These are phyloP conservation scores for Trichonephila clavipes DNA, from an alignment of 1,140 invertebrate species.

Conservation along the genomic window DNA sequence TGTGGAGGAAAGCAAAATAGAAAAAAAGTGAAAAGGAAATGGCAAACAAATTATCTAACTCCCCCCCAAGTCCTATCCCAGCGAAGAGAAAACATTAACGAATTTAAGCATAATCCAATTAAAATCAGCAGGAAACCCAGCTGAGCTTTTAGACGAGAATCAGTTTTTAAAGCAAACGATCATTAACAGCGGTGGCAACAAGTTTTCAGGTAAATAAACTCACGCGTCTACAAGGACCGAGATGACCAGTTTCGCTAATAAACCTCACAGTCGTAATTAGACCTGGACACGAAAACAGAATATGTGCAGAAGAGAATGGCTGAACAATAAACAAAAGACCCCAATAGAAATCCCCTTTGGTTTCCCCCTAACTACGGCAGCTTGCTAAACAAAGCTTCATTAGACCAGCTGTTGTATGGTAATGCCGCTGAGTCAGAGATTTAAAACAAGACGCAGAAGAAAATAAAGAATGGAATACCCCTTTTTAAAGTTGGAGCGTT, in stretches of 20 bases:
- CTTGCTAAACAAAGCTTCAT: constrained; percentile 56
- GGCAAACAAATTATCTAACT: too few relatives aligned
- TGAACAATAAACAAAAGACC: constrained; percentile 35
- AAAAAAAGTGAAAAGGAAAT: background rate
- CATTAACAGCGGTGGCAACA: constrained; percentile 13
- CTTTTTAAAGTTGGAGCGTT: background rate
- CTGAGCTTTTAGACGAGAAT: background rate
- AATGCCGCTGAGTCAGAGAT: constrained; percentile 35
- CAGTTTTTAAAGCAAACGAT: background rate
- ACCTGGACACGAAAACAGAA: background rate
- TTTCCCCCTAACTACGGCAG: background rate
- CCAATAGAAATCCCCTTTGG: background rate
- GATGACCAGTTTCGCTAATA: constrained; percentile 6
- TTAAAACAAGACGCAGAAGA: background rate
- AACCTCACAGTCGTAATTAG: background rate
- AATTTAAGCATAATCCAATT: background rate
- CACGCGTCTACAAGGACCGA: background rate
- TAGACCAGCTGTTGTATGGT: constrained; percentile 15
- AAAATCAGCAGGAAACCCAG: constrained; percentile 2
- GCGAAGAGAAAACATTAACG: background rate
- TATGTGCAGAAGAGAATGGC: background rate
- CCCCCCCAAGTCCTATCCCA: background rate
- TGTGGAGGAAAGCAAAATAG: background rate
- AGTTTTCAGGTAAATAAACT: constrained; percentile 33
- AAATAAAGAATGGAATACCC: background rate